Evolutionary conservation across 2,113 vertebrate species (phyloP), one percentile per base, ranked within the genome.

Genomic region (Odobenus rosmarus): DNA sequence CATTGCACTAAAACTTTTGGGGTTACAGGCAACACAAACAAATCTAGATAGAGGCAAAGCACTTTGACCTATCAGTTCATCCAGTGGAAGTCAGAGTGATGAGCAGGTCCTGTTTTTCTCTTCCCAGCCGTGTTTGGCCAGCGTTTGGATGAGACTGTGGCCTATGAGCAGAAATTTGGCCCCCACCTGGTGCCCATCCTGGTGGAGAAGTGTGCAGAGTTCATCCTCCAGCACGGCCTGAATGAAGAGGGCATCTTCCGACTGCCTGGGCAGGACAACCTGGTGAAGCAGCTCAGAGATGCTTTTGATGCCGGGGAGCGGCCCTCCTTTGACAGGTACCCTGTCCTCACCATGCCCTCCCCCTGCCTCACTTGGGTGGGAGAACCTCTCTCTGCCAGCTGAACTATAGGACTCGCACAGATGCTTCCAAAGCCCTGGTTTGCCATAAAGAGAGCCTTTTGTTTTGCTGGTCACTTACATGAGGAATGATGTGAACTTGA

Each of bases 181-280:
- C 98, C 98, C 87, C 99, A 99, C 4, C 98, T 97, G 96, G 99
- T 99, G 80, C 99, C 99, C 64, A 99, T 99, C 96, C 98, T 99
- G 96, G 99, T 99, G 97, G 99, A 99, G 98, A 99, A 99, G 89
- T 99, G 99, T 13, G 98, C 99, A 0, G 99, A 99, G 97, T 99
- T 99, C 98, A 99, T 99, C 97, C 98, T 97, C 39, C 99, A 99
- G 72, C 99, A 99, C 0, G 99, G 99, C 0, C 76, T 99, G 97
- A 97, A 92, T 0, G 99, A 99, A 98, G 99, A 99, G 97, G 99
- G 99, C 4, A 99, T 99, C 97, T 99, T 99, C 98, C 99, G 99
- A 7, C 99, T 99, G 5, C 99, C 99, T 0, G 99, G 99, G 24
- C 99, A 99, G 96, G 99, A 99, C 98, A 99, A 99, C 88, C 98